A percentile compares a stretch with the other conserved stretches of the same genome.
These are phyloP conservation scores for Notocelia uddmanniana DNA, from an alignment of 2,888 invertebrate genomes.

Conservation along the genomic window DNA sequence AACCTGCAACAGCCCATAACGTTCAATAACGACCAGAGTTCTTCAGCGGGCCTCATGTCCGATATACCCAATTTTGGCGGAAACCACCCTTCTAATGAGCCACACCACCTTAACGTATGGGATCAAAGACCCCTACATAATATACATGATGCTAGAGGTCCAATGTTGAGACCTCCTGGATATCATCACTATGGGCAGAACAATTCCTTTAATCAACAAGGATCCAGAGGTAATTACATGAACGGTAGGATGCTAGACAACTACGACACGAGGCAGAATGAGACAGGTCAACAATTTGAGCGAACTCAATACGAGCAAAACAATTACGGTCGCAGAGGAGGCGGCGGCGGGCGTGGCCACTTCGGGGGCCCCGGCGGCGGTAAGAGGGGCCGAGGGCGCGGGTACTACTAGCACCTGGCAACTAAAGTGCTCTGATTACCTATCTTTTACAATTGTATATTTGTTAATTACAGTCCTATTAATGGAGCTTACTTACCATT, in stretches of 20 bases:
- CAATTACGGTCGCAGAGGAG: constrained; percentile 61
- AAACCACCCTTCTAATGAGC: constrained; percentile 19
- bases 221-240: constrained; percentile 60
- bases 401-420: constrained; percentile 48
- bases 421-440: not conserved
- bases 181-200: constrained; percentile 47
- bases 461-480: not conserved
- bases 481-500: not conserved
- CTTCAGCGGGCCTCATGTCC: constrained; percentile 3
- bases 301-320: constrained; percentile 50
- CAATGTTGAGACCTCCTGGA: constrained; percentile 26
- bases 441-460: not conserved
- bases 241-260: constrained; percentile 59
- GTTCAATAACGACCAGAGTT: constrained; percentile 14
- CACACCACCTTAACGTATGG: constrained; percentile 43
- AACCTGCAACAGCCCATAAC: constrained; percentile 5
- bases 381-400: constrained; percentile 66
- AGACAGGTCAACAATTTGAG: constrained; percentile 48
- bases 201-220: constrained; percentile 55
- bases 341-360: constrained; percentile 54
- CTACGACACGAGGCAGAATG: constrained; percentile 50
- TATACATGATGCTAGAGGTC: constrained; percentile 37
- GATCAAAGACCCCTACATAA: constrained; percentile 47
- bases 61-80: constrained; percentile 25
- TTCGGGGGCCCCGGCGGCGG: constrained; percentile 51